A percentile compares a stretch with the other conserved stretches of the same genome.
These are phyloP conservation scores for Neomicropteryx cornuta DNA, from an alignment of 1,140 invertebrate genomes.

Conservation along the genomic window DNA sequence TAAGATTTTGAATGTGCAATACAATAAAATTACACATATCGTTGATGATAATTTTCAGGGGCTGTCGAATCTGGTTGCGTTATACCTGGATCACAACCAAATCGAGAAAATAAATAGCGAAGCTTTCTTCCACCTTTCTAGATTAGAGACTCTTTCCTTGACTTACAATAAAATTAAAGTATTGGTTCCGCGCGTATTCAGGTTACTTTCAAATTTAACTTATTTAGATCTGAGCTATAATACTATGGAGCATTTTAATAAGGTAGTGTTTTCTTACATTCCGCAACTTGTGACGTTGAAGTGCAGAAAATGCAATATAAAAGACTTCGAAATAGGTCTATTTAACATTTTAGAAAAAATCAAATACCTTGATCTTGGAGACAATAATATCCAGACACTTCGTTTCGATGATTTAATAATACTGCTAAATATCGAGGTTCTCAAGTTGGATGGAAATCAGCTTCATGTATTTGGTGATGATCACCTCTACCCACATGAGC, in stretches of 20 bases:
- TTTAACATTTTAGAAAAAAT: conserved; percentile 60
- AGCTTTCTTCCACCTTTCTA: conserved; percentile 56
- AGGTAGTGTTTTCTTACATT: conserved; percentile 68
- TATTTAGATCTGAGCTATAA: conserved; percentile 65
- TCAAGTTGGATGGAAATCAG: conserved; percentile 66
- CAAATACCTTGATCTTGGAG: conserved; percentile 59
- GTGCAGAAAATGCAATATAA: conserved; percentile 55
- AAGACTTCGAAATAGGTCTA: conserved; percentile 62
- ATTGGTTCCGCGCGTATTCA: conserved; percentile 55
- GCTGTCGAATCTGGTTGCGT: conserved; percentile 61
- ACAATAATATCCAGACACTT: conserved; percentile 68
- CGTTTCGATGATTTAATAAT: conserved; percentile 61
- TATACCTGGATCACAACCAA: conserved; percentile 77
- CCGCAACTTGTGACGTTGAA: conserved; percentile 55
- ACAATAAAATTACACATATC: conserved; percentile 65
- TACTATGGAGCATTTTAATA: conserved; percentile 53
- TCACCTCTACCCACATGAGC: conserved; percentile 55
- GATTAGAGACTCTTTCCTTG: conserved; percentile 55
- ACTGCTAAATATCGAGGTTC: conserved; percentile 50
- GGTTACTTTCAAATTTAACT: conserved; percentile 52
- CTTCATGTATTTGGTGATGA: conserved; percentile 61
- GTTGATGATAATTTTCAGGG: conserved; percentile 72
- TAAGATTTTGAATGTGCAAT: conserved; percentile 55
- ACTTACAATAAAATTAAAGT: conserved; percentile 57
- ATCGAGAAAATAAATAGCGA: conserved; percentile 61